A percentile compares a stretch with the other conserved stretches of the same genome.
Evolutionary conservation across 2,797 vertebrate species (phyloP).

Genomic region (Sebastes diploproa): DNA sequence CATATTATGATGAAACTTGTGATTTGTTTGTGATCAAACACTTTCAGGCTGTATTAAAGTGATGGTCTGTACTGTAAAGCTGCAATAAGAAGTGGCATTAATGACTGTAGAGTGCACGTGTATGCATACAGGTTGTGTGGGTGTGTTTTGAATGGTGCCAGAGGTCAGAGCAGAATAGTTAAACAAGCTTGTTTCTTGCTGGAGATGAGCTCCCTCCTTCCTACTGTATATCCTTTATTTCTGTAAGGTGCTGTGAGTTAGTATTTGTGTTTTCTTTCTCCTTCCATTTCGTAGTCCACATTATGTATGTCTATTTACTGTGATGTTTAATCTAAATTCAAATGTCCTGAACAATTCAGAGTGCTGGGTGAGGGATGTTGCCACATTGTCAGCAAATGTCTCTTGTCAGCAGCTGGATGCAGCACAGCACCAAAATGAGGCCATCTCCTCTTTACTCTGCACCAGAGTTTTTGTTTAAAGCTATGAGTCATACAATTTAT

Average conservation of each 20-base stretch:
- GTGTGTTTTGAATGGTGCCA: not conserved
- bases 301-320: not conserved
- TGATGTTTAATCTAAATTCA: constrained; percentile 12
- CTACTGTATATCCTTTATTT: too few relatives aligned
- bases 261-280: not conserved
- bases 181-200: too few relatives aligned
- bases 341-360: not conserved
- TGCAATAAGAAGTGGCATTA: constrained; percentile 17
- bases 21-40: too few relatives aligned
- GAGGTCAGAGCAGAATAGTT: too few relatives aligned
- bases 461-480: not conserved
- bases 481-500: not conserved
- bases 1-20: not conserved
- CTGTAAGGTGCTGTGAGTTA: not conserved
- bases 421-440: not conserved
- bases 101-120: not conserved
- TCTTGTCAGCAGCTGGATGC: not conserved
- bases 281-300: not conserved
- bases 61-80: constrained; percentile 7
- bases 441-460: constrained; percentile 2
- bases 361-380: not conserved
- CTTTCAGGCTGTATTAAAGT: not conserved
- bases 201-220: too few relatives aligned
- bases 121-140: not conserved
- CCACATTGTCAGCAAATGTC: constrained; percentile 3